Evolutionary conservation across 2,888 invertebrate genomes (phyloP), one percentile per base, ranked within the genome.

Genomic region (Polydrusus tereticollis): DNA sequence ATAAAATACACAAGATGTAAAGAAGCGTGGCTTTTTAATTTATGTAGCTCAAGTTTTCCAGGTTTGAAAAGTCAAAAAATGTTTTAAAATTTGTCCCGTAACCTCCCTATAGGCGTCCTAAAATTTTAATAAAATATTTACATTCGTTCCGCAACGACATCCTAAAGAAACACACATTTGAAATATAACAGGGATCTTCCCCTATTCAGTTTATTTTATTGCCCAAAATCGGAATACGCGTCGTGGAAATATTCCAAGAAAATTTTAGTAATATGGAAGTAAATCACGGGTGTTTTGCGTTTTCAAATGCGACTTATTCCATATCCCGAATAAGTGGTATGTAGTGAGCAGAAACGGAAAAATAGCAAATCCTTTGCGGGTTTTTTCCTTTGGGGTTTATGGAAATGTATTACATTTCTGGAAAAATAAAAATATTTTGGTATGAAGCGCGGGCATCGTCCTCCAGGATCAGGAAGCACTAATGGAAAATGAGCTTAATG

Each of bases 271-370:
- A 45, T 12, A 20, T 20, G 45, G 45, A 12, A 45, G 45, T 45
- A 45, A 45, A 45, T 45, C 45, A 45, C 10, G 45, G 45, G 10
- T 41, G 5, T 45, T 45, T 20, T 45, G 20, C 45, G n/a, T 45
- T 45, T 45, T 45, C 45, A 45, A 20, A 45, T 21, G 21, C 43
- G 62, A 45, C 62, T 62, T 62, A 62, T 21, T 20, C 41, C 33
- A 14, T 62, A 62, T 62, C 62, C 62, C 43, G 23, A 62, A 62
- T 62, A 62, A 62, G 62, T 62, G 62, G 45, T 62, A 29, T 36
- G 58, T 38, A 58, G 58, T 21, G 12, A 36, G 58, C 58, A 38
- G 38, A 38, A 58, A 20, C 36, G 38, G 33, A 20, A 29, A 58
- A 58, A 58, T 38, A 58, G 20, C 5, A 14, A 14, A 3, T n/a